Percentiles rank a stretch among this genome's conserved stretches.
Evolutionary conservation across 2,797 vertebrate species (phyloP).

Genomic region (Crotalus adamanteus): DNA sequence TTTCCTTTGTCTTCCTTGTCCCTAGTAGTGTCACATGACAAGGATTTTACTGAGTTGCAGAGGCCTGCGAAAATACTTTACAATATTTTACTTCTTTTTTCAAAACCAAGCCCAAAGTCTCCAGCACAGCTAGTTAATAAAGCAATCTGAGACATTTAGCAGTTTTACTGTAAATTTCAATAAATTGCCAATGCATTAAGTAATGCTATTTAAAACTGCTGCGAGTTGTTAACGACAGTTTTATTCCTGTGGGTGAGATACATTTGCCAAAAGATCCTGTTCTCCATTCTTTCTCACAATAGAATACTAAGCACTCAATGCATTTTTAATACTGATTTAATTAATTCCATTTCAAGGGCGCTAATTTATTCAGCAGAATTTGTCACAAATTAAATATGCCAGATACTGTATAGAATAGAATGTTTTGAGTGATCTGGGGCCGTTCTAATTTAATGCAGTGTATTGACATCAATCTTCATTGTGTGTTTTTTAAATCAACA

Average conservation of each 20-base stretch:
- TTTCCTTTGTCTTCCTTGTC: not conserved
- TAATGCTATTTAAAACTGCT: constrained; percentile 41
- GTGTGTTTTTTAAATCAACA: not conserved
- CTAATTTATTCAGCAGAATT: constrained; percentile 52
- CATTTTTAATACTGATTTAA: constrained; percentile 57
- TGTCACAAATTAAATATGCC: constrained; percentile 38
- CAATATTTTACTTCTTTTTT: not conserved
- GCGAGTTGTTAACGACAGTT: constrained; percentile 46
- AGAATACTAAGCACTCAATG: constrained; percentile 55
- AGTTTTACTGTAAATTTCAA: constrained; percentile 36
- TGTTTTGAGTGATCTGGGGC: not conserved
- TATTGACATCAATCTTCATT: constrained; percentile 43
- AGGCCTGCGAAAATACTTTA: not conserved
- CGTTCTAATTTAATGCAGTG: constrained; percentile 34
- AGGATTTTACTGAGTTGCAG: not conserved
- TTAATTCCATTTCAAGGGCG: constrained; percentile 53
- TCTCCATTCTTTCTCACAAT: constrained; percentile 13
- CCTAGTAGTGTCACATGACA: not conserved
- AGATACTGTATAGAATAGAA: constrained; percentile 4
- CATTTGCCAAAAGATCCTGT: constrained; percentile 43
- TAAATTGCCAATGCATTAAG: constrained; percentile 11
- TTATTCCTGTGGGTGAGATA: constrained; percentile 45
- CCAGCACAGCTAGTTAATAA: not conserved
- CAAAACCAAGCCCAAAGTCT: not conserved
- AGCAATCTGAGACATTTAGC: not conserved